Base-by-base conservation (phyloP, 2,797 vertebrate species). In the Cuniculus paca region DNA sequence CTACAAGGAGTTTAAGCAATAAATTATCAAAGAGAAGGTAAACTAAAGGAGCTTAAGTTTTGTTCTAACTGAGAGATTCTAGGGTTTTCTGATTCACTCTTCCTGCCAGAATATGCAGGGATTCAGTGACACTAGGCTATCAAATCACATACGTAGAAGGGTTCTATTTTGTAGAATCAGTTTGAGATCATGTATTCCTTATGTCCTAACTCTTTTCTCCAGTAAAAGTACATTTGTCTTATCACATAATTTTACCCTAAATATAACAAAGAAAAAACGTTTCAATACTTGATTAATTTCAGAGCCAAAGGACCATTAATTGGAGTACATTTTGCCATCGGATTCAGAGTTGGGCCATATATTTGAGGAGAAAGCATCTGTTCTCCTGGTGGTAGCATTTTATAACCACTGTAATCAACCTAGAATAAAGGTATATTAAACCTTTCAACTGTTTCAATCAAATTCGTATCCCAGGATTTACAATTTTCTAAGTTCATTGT, bases 201-300 rank as follows among this genome's bases (percentile, higher is more conserved):
- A 65, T 48, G 3, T 11, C 52, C 5, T 63, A 45, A 75, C 36
- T 31, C 54, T 82, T 81, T 60, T 48, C 20, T 79, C 8, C 61
- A 81, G 22, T 84, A 84, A 50, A 85, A 20, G n/a, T 78, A 34
- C 13, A 61, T 48, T 83, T 92, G 61, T 61, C 19, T 61, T 84
- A 90, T 72, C 7, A 54, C 1, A 3, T 82, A 90, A 93, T 60
- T 92, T 79, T 81, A 77, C 16, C 31, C 81, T 88, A 96, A 86
- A 82, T 50, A 68, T 60, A 54, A 56, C 88, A 94, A 94, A 78
- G 13, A 54, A 80, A 54, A 80, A 84, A 19, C 11, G 36, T 74
- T 81, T 61, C 31, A 91, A 39, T 81, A 95, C 90, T 97, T 91
- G 97, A 93, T 34, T 31, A 75, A 96, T 82, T 96, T 91, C 20